phyloP scores from a whole-genome alignment of 2,113 vertebrate genomes.

The Sakesphorus luctuosus region DNA sequence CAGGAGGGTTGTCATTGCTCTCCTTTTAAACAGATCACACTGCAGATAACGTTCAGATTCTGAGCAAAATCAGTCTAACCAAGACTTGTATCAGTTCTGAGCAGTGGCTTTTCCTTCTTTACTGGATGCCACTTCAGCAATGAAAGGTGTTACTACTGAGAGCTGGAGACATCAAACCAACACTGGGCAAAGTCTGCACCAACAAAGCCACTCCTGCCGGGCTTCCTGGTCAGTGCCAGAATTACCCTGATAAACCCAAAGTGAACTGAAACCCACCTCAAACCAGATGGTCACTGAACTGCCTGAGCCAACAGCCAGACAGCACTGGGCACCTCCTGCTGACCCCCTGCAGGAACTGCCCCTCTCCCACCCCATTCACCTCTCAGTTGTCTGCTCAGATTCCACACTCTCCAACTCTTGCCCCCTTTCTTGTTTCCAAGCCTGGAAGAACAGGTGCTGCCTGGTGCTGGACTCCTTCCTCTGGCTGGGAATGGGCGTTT shows the following conservation, averaged over 20 bases:
- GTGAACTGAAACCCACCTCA: not conserved
- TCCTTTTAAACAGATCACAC: not conserved
- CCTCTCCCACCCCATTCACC: conserved; percentile 45
- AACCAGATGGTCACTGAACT: not conserved
- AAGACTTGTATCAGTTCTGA: fast-evolving
- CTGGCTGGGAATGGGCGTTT: conserved; percentile 81
- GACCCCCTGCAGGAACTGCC: fast-evolving
- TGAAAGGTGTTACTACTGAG: not conserved
- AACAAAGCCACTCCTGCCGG: not conserved
- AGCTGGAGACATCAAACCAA: not conserved
- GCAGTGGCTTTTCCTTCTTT: not conserved
- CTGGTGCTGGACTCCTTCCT: conserved; percentile 82
- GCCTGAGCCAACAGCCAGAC: not conserved
- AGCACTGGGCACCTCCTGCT: fast-evolving
- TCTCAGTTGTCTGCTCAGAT: conserved; percentile 77
- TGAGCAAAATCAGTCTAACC: not conserved
- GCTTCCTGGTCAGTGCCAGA: not conserved
- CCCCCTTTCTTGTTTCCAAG: conserved; percentile 86
- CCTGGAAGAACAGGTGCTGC: conserved; percentile 81
- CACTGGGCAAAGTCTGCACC: not conserved
- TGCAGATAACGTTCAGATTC: not conserved
- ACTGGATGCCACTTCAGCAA: not conserved
- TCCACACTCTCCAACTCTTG: conserved; percentile 68
- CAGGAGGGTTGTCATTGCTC: not conserved
- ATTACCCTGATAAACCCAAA: not conserved